Evolutionary conservation across 1,140 invertebrate species (phyloP), one percentile per base, ranked within the genome.

Genomic region (Chironomus tepperi): DNA sequence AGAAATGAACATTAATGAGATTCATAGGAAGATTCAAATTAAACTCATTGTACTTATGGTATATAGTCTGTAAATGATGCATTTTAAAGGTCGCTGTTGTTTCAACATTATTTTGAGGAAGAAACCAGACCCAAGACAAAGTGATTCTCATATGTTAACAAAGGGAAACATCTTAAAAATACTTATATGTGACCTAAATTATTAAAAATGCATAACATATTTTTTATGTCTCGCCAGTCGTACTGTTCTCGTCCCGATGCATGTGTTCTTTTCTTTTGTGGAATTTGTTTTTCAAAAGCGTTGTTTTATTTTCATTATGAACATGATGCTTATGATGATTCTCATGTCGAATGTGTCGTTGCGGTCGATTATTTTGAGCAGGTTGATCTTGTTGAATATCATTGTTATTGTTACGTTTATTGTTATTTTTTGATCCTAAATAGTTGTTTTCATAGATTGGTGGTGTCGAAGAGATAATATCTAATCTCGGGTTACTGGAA

Each of bases 401-500:
- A 57, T n/a, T 57, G 47, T n/a, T 57, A n/a, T 5, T 12, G n/a
- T 57, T n/a, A n/a, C n/a, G 47, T 12, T 12, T n/a, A 57, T 57
- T 70, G 16, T 70, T 18, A 21, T 70, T 21, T 34, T 5, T 34
- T 34, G 24, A 34, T 2, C 24, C 24, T 34, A 34, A 34, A 34
- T 34, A 34, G 24, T 5, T 34, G 24, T 34, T 34, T 1, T 34
- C 24, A 34, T 34, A 34, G 1, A 5, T 2, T 7, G 65, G 15
- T 19, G 16, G 65, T 0, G 16, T 70, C 19, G 16, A 70, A 0
- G 65, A 70, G 8, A 70, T 19, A 3, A 70, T 19, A 70, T 70
- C 65, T 70, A 70, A 70, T 70, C 65, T 18, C 19, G 65, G 65
- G n/a, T 5, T 6, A 18, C 65, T 70, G 65, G 15, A 70, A 70